Evolutionary conservation across 2,888 invertebrate species (phyloP), one percentile per base, ranked within the genome.

Genomic region (Volucella inflata): DNA sequence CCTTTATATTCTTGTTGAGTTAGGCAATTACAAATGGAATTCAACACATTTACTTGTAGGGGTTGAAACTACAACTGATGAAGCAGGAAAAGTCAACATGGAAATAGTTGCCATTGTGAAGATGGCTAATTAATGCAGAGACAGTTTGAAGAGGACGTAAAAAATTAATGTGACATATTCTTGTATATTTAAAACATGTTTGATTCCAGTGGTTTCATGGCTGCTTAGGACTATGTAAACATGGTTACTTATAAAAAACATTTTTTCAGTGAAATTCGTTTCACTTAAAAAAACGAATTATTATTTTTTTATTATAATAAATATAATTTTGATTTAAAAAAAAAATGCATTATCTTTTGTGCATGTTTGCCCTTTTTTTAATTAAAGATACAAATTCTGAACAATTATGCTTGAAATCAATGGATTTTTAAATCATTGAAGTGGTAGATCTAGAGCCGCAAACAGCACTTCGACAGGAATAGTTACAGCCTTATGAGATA

Each of bases 131-230:
- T 84, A 84, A 84, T 80, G 75, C 80, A 50, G 71, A 84, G 80
- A 48, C 75, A 79, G 50, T 70, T 80, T 76, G 84, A 65, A 80
- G 74, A 84, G 84, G 70, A 84, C 80, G 84, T 84, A 76, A 71
- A 80, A 80, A 84, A 84, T 84, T 75, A 80, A 84, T 84, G 80
- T 80, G 84, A 84, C 84, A 76, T 80, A 80, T 76, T 65, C 12
- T 8, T 55, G 75, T 71, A 50, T 67, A 80, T 84, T 84, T 80
- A 84, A 80, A 71, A 75, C 80, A 76, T 76, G 84, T 84, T 84
- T 84, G 75, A 80, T 38, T 65, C 60, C 14, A 36, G 38, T 50
- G 80, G 84, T 84, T 84, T 80, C 80, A 80, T 71, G 84, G 70
- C 38, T 62, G 21, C 44, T 83, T 79, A 79, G 53, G 79, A 74